These are phyloP conservation scores for Antitype chi DNA, from an alignment of 2,888 invertebrate genomes.

Conservation along the genomic window DNA sequence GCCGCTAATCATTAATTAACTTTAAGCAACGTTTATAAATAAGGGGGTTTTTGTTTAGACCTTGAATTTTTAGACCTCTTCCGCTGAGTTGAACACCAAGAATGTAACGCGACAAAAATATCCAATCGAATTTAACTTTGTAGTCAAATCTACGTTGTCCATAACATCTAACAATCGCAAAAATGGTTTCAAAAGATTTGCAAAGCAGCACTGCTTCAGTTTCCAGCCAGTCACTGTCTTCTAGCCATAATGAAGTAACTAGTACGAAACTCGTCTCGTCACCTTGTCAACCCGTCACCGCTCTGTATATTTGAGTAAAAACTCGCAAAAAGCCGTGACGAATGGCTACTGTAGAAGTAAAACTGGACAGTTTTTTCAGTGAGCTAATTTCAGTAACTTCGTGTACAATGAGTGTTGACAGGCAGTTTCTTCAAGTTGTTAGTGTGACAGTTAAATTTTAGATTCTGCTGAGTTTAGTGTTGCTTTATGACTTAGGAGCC, in stretches of 20 bases:
- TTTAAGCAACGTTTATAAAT: too few species aligned
- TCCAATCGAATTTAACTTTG: too few species aligned
- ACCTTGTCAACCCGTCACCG: slow-evolving; percentile 2
- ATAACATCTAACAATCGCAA: too few species aligned
- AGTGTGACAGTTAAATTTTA: not conserved
- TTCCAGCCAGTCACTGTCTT: slow-evolving; percentile 12
- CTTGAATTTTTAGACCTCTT: too few species aligned
- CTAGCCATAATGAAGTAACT: slow-evolving; percentile 15
- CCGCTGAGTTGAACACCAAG: not conserved
- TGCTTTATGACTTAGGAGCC: not conserved
- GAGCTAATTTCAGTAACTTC: slow-evolving; percentile 28
- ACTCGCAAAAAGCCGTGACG: not conserved
- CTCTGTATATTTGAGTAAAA: slow-evolving; percentile 11
- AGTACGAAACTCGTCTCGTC: slow-evolving; percentile 6
- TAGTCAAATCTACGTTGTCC: too few species aligned
- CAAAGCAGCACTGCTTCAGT: not conserved
- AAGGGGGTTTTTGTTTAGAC: too few species aligned
- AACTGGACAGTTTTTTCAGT: slow-evolving; percentile 29
- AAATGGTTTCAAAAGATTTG: slow-evolving; percentile 13
- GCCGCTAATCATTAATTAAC: too few species aligned
- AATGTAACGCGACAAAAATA: not conserved
- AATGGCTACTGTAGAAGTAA: slow-evolving; percentile 11
- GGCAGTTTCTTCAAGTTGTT: not conserved
- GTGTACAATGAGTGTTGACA: slow-evolving; percentile 17
- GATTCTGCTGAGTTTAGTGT: not conserved